Evolutionary conservation across 2,888 invertebrate genomes (phyloP).

Genomic region (Sialis fuliginosa): DNA sequence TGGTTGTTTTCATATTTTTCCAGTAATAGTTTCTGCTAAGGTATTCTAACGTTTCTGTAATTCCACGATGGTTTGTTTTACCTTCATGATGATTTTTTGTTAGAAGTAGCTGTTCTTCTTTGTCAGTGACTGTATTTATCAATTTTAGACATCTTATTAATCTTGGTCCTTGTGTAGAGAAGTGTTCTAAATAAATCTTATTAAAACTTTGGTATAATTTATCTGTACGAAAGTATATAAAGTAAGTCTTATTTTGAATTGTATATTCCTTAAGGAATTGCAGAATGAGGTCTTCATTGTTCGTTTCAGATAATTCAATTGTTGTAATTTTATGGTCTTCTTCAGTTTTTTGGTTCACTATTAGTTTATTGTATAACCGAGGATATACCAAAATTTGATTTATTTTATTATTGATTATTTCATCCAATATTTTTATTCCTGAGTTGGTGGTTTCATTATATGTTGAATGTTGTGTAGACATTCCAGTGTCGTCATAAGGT

Average conservation of each 20-base stretch:
- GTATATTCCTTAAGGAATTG: slow-evolving; percentile 2
- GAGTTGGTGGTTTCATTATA: slow-evolving; percentile 3
- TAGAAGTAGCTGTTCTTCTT: slow-evolving; percentile 3
- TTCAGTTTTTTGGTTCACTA: not conserved
- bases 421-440: slow-evolving; percentile 3
- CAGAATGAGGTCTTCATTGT: slow-evolving; percentile 2
- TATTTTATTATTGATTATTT: slow-evolving; percentile 4
- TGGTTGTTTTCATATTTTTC: not conserved
- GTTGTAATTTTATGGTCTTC: slow-evolving; percentile 3
- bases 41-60: slow-evolving; percentile 4
- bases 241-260: not conserved
- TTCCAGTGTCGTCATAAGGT: no score
- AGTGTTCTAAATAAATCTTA: not conserved
- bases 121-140: slow-evolving; percentile 2
- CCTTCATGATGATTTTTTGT: slow-evolving; percentile 6
- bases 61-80: slow-evolving; percentile 8
- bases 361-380: slow-evolving; percentile 1
- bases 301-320: slow-evolving; percentile 2
- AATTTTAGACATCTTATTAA: slow-evolving; percentile 3
- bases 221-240: not conserved
- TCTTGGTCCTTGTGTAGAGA: not conserved
- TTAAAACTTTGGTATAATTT: not conserved
- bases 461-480: not conserved
- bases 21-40: slow-evolving; percentile 7
- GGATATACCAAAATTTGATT: slow-evolving; percentile 4